These are phyloP conservation scores for Zeuzera pyrina DNA, from an alignment of 2,888 invertebrate genomes.

Conservation along the genomic window DNA sequence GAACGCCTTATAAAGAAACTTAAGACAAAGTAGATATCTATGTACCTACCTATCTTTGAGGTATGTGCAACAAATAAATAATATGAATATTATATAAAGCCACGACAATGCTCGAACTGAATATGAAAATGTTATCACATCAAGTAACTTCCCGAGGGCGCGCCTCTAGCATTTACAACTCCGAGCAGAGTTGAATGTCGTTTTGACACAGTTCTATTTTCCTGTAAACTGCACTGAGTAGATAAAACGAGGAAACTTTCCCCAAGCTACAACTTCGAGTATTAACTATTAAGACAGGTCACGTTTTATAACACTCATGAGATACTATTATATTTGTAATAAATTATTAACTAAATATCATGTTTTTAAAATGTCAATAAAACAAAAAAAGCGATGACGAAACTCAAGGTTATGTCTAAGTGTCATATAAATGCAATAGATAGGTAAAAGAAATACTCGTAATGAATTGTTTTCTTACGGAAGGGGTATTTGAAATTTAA, in stretches of 20 bases:
- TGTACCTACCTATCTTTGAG: background rate
- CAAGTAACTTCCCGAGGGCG: slow-evolving; percentile 21
- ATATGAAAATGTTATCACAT: slow-evolving; percentile 40
- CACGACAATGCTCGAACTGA: slow-evolving; percentile 18
- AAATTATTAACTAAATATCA: too few relatives aligned
- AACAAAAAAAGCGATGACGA: too few relatives aligned
- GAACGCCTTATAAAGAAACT: too few relatives aligned
- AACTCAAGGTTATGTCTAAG: too few relatives aligned
- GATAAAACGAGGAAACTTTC: slow-evolving; percentile 24
- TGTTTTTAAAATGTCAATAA: too few relatives aligned
- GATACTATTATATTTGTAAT: too few relatives aligned
- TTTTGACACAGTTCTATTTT: slow-evolving; percentile 35
- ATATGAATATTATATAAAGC: slow-evolving; percentile 23
- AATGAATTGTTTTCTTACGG: too few relatives aligned
- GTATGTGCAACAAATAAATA: slow-evolving; percentile 21
- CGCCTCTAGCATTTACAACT: slow-evolving; percentile 32
- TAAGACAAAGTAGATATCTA: too few relatives aligned
- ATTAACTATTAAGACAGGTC: slow-evolving; percentile 17
- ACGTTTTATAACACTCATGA: too few relatives aligned
- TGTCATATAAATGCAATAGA: too few relatives aligned
- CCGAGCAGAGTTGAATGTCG: slow-evolving; percentile 31
- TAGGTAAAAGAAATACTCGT: too few relatives aligned
- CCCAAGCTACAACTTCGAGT: slow-evolving; percentile 19
- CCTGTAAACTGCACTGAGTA: slow-evolving; percentile 22
- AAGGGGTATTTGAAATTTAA: too few relatives aligned